Evolutionary conservation across 2,888 invertebrate species (phyloP), one percentile per base, ranked within the genome.

Genomic region (Limenitis camilla): DNA sequence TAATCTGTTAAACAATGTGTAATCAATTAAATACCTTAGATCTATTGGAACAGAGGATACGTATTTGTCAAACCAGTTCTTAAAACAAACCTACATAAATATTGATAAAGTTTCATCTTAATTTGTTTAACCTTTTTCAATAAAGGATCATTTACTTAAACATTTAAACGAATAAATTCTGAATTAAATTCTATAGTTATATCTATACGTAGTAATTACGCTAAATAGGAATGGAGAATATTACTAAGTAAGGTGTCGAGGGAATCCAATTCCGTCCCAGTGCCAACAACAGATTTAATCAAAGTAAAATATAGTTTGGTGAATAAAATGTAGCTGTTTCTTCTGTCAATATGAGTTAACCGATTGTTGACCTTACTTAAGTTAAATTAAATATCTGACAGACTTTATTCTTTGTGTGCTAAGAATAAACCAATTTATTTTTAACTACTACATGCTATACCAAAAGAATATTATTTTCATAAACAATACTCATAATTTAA

Each of bases 271-370:
- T 40, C 45, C 39, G 53, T 40, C 41, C 45, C 40, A 41, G 41
- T 43, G 47, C 40, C 35, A 41, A 36, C 41, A 44, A 51, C 50
- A 39, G 33, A 45, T 51, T 53, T 51, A 53, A 56, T 56, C 51
- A 51, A 33, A 51, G 38, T 53, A 43, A 50, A 52, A 53, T 49
- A 40, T 44, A 50, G 33, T 45, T 39, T 31, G 31, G 39, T 47
- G 31, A 47, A 39, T 39, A 39, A 27, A 39, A 47, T 19, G 31
- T 47, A 47, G 39, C 39, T 47, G 31, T 38, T 45, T 45, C 45
- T 30, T 33, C 32, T 45, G 45, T 30, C 35, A 45, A 45, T 45
- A 45, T 29, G 36, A 45, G 10, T 29, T 30, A 31, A 31, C 36
- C 31, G 33, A 29, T 6, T 29, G n/a, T 19, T 19, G 8, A 32